Percentiles rank a stretch among this genome's conserved stretches.
Conservation (phyloP, 2,888 invertebrate genomes). For the Plagiodera versicolora region DNA sequence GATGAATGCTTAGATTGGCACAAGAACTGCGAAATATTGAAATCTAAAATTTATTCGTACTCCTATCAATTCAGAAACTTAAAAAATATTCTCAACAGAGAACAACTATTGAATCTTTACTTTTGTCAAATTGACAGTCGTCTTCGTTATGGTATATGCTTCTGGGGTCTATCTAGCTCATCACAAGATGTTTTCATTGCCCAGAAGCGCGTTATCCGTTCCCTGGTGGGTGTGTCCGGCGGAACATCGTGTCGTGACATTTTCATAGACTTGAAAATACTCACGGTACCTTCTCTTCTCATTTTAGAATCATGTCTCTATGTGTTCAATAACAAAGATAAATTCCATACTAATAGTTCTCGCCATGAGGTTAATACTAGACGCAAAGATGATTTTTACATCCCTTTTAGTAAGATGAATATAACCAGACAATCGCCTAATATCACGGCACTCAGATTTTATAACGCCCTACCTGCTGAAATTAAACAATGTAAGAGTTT, state of each 20-base stretch:
- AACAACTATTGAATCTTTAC: slow-evolving; percentile 3
- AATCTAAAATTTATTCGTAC: slow-evolving; percentile 4
- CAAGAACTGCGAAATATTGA: slow-evolving; percentile 1
- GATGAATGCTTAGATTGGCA: background rate
- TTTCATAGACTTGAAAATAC: slow-evolving; percentile 4
- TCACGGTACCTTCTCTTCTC: background rate
- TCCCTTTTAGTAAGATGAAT: background rate
- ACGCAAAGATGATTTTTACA: background rate
- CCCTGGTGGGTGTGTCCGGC: slow-evolving; percentile 6
- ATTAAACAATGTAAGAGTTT: background rate
- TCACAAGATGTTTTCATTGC: slow-evolving; percentile 7
- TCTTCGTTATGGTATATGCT: slow-evolving; percentile 5
- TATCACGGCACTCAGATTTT: background rate
- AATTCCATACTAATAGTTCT: background rate
- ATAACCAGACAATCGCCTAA: background rate
- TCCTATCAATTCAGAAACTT: background rate
- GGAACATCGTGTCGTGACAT: slow-evolving; percentile 9
- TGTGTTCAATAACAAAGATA: background rate
- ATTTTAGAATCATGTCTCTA: background rate
- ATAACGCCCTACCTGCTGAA: slow-evolving; percentile 2
- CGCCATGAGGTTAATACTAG: background rate
- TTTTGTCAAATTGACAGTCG: slow-evolving; percentile 5
- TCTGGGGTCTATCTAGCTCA: background rate
- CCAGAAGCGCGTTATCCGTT: slow-evolving; percentile 9
- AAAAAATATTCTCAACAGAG: background rate